Conservation (phyloP, 2,888 invertebrate species). For the Noctua janthe region DNA sequence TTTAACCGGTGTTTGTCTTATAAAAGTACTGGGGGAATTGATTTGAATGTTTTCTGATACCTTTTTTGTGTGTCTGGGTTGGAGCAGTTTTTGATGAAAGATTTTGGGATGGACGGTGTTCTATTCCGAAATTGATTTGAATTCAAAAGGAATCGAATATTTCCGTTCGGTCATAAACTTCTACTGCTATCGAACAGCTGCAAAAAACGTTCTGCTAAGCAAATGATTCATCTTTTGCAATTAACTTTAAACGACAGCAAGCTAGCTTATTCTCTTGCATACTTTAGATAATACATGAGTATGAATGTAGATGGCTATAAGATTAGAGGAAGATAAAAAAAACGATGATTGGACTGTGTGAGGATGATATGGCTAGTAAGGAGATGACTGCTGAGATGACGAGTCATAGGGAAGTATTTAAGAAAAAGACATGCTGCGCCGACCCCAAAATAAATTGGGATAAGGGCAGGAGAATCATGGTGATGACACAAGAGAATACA, state of each 20-base stretch:
- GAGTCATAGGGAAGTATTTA: too few species aligned
- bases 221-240: not conserved
- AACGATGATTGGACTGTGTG: too few species aligned
- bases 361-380: too few species aligned
- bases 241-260: not conserved
- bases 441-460: too few species aligned
- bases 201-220: not conserved
- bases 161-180: not conserved
- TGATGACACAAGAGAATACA: not conserved
- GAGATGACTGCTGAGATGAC: too few species aligned
- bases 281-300: too few species aligned
- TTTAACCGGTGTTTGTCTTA: slow-evolving; percentile 45
- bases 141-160: not conserved
- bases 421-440: too few species aligned
- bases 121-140: not conserved
- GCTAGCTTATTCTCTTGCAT: not conserved
- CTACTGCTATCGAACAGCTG: not conserved
- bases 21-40: slow-evolving; percentile 28
- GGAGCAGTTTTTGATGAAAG: slow-evolving; percentile 22
- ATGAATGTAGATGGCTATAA: too few species aligned
- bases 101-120: not conserved
- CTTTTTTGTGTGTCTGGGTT: not conserved
- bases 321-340: too few species aligned
- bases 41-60: slow-evolving; percentile 33
- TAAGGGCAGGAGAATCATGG: too few species aligned